Evolutionary conservation across 2,797 vertebrate species (phyloP), one percentile per base, ranked within the genome.

Genomic region (Melanogrammus aeglefinus): DNA sequence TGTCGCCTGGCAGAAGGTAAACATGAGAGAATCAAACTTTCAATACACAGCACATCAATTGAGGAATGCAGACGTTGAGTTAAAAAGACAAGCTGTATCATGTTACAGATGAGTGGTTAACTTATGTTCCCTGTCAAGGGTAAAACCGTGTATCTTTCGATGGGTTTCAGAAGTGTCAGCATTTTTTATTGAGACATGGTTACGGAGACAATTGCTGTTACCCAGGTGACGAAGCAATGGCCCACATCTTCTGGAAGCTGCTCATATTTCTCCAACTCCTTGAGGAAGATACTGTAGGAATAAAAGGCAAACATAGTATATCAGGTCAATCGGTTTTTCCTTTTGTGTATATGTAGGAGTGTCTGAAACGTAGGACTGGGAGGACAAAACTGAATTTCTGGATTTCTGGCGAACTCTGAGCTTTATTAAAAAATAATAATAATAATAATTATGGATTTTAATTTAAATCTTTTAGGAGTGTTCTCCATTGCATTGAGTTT

Each of bases 161-260:
- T 7, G 6, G 18, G 18, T 24, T n/a, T 63, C 47, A 18, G 18
- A 51, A 4, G 47, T 51, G 14, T 51, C 47, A 16, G 47, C 14
- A 21, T 51, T 21, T 51, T 18, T 57, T 4, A n/a, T n/a, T n/a
- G n/a, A n/a, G n/a, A n/a, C n/a, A n/a, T n/a, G n/a, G n/a, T n/a
- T n/a, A n/a, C n/a, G 51, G 51, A n/a, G 6, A 21, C 6, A 6
- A 14, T 63, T 6, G n/a, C 57, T 63, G 47, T 51, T 94, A 99
- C 98, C 98, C 98, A 99, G 76, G 98, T 99, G 33, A 99, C 98
- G 35, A 99, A 99, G 91, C 97, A 99, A 88, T 99, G 98, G 66
- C 98, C 98, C 38, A 99, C 98, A 79, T 99, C 98, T 90, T 99
- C 98, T 14, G 98, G 98, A 84, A 99, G 91, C 89, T 99, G 98